Conservation (phyloP, 2,888 invertebrate genomes). For the Orgyia antiqua region DNA sequence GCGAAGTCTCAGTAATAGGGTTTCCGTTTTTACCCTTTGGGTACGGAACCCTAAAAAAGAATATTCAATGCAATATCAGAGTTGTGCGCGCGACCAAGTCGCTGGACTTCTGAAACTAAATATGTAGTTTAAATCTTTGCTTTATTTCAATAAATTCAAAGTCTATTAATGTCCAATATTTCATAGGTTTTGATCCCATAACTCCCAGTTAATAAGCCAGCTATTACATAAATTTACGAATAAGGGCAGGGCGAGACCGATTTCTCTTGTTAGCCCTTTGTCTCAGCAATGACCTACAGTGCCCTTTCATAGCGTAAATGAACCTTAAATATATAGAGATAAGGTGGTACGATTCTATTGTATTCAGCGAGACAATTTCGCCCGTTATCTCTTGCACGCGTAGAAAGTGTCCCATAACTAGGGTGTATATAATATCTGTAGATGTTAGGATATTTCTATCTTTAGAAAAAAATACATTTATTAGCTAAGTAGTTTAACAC, state of each 20-base stretch:
- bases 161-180: conserved; percentile 14
- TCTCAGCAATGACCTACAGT: conserved; percentile 29
- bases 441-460: too few relatives aligned
- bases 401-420: conserved; percentile 63
- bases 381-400: conserved; percentile 47
- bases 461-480: too few relatives aligned
- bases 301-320: conserved; percentile 27
- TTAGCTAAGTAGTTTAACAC: too few relatives aligned
- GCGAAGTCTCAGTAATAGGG: too few relatives aligned
- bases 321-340: conserved; percentile 34
- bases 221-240: conserved; percentile 45
- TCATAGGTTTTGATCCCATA: conserved; percentile 24
- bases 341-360: conserved; percentile 33
- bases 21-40: too few relatives aligned
- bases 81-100: too few relatives aligned
- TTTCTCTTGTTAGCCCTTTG: conserved; percentile 56
- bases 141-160: neutral
- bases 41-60: too few relatives aligned
- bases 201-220: conserved; percentile 20
- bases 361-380: conserved; percentile 40
- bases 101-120: too few relatives aligned
- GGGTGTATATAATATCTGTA: conserved; percentile 37
- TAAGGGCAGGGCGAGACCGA: conserved; percentile 37
- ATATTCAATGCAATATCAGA: too few relatives aligned
- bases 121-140: too few relatives aligned